These are phyloP conservation scores for Uropetala carovei DNA, from an alignment of 2,888 invertebrate species.

Conservation along the genomic window DNA sequence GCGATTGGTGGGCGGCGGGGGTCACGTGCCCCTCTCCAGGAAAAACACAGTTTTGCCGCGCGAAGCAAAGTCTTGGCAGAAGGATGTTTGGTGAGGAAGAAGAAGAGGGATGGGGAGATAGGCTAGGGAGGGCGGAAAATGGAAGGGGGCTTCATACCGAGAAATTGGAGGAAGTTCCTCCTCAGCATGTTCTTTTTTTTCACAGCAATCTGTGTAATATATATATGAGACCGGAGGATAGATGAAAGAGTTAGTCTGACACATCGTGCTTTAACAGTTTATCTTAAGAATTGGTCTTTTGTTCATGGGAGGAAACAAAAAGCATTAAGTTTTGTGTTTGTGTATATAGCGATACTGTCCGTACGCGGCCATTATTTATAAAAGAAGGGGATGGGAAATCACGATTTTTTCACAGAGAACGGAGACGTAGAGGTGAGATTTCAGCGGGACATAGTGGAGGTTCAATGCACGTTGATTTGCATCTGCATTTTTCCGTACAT, in stretches of 20 bases:
- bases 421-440: background rate
- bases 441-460: background rate
- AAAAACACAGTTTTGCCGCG: constrained; percentile 2
- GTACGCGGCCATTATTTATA: background rate
- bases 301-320: background rate
- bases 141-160: background rate
- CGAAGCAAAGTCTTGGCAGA: background rate
- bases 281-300: background rate
- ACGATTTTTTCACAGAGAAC: background rate
- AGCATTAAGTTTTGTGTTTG: background rate
- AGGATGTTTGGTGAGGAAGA: background rate
- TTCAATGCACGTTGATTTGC: background rate
- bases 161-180: background rate
- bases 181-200: background rate
- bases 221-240: background rate
- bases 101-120: background rate
- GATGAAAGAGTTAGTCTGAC: background rate
- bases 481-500: background rate
- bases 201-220: background rate
- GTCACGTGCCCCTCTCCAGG: background rate
- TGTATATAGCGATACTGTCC: background rate
- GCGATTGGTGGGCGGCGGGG: background rate
- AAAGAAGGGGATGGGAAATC: background rate
- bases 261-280: background rate
- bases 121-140: background rate